Evolutionary conservation across 2,797 vertebrate genomes (phyloP).

Genomic region (Pseudochromis fuscus): DNA sequence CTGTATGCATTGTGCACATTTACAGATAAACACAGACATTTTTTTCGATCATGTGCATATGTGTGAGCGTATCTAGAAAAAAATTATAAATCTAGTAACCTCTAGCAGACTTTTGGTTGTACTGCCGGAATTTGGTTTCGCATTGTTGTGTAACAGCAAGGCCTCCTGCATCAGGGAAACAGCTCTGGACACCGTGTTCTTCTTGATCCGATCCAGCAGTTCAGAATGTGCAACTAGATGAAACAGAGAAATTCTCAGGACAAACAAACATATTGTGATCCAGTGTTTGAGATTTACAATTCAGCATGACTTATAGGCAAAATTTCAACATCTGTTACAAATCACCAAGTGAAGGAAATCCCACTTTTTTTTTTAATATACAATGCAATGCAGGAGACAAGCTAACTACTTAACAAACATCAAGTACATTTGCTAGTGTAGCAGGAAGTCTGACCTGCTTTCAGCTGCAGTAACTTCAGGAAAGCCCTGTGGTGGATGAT

Average conservation of each 20-base stretch:
- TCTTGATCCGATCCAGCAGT: constrained; percentile 88
- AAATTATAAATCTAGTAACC: constrained; percentile 79
- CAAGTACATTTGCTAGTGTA: too few species aligned
- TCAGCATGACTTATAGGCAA: background rate
- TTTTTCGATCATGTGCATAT: background rate
- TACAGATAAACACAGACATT: too few species aligned
- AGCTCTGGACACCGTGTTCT: constrained; percentile 91
- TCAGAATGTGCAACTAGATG: constrained; percentile 79
- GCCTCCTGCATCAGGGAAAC: constrained; percentile 92
- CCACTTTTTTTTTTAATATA: too few species aligned
- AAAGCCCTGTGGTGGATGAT: constrained; percentile 88
- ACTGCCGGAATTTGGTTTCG: constrained; percentile 60
- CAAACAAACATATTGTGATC: background rate
- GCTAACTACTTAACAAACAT: too few species aligned
- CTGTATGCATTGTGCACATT: too few species aligned
- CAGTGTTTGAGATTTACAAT: background rate
- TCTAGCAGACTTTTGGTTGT: constrained; percentile 83
- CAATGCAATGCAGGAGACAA: too few species aligned
- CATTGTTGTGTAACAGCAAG: constrained; percentile 76
- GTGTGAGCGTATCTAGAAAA: background rate
- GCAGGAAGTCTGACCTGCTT: constrained; percentile 73
- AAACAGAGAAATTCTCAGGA: constrained; percentile 21
- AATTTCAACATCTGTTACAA: constrained; percentile 11
- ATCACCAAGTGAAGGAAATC: background rate
- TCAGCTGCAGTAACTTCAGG: constrained; percentile 86